phyloP scores from a whole-genome alignment of 2,113 vertebrate species.

The Caloenas nicobarica region DNA sequence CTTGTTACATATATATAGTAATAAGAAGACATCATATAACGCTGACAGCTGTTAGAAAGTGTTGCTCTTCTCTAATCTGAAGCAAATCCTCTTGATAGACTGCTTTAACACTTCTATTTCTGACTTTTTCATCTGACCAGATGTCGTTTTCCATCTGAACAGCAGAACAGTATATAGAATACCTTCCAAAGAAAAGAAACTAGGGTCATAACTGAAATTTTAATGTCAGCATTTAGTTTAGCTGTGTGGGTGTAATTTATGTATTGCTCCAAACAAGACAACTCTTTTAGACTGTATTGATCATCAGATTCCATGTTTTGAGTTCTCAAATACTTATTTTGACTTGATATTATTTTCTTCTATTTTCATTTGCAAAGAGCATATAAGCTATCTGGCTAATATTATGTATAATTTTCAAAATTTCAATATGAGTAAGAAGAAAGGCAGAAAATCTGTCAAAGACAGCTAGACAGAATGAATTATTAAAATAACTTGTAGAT shows the following conservation, averaged over 20 bases:
- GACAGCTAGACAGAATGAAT: background rate
- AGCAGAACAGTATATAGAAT: background rate
- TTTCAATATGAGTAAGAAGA: background rate
- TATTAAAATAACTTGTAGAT: background rate
- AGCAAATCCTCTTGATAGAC: background rate
- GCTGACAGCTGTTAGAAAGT: background rate
- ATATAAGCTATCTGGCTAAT: background rate
- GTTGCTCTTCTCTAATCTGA: background rate
- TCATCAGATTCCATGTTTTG: background rate
- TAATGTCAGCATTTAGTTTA: background rate
- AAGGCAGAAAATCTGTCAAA: background rate
- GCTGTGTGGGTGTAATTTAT: background rate
- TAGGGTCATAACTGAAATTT: background rate
- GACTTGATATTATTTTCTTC: background rate
- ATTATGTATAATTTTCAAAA: background rate
- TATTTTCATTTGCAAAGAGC: background rate
- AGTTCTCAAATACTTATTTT: background rate
- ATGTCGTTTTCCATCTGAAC: background rate
- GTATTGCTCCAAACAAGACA: background rate
- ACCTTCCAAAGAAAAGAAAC: background rate
- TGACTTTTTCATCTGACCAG: background rate
- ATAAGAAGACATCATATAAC: background rate
- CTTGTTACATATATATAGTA: background rate
- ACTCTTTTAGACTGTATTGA: background rate
- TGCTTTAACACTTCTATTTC: background rate